Percentiles rank a stretch among this genome's conserved stretches.
phyloP scores from a whole-genome alignment of 1,140 invertebrate species.

The Cyphomyrmex costatus region DNA sequence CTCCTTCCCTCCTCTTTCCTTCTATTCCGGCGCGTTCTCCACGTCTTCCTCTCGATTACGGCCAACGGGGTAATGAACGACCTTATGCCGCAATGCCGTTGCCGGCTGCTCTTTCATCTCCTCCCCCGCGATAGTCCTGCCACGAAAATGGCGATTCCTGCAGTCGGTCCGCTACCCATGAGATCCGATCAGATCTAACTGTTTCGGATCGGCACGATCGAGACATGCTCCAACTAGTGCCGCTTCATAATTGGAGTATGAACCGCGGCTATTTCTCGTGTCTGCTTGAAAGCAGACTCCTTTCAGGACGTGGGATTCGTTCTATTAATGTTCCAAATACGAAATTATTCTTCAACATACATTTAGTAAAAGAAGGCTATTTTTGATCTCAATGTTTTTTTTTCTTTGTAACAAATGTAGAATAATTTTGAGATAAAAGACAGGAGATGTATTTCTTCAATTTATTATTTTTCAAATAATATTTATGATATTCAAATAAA shows the following conservation, averaged over 20 bases:
- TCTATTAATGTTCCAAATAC: neutral
- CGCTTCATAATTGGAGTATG: slow-evolving; percentile 49
- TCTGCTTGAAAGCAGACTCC: slow-evolving; percentile 11
- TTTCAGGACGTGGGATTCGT: slow-evolving; percentile 20
- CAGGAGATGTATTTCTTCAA: neutral
- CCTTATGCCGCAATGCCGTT: slow-evolving; percentile 70
- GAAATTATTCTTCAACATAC: neutral
- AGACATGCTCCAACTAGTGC: slow-evolving; percentile 11
- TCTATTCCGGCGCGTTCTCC: slow-evolving; percentile 36
- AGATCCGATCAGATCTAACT: slow-evolving; percentile 60
- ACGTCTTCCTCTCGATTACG: slow-evolving; percentile 72
- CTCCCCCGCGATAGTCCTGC: neutral
- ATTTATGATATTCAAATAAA: too few species aligned
- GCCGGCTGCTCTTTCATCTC: neutral
- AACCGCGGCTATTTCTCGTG: slow-evolving; percentile 12
- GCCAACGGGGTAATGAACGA: slow-evolving; percentile 70
- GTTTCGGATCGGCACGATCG: slow-evolving; percentile 35
- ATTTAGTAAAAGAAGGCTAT: neutral
- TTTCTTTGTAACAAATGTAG: neutral
- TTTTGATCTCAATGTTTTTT: neutral
- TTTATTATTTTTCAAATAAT: neutral
- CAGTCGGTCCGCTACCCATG: slow-evolving; percentile 25
- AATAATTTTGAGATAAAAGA: neutral
- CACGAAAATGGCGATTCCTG: slow-evolving; percentile 55
- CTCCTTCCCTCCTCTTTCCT: slow-evolving; percentile 4